Evolutionary conservation across 2,888 invertebrate species (phyloP), one percentile per base, ranked within the genome.

Genomic region (Eristalis pertinax): DNA sequence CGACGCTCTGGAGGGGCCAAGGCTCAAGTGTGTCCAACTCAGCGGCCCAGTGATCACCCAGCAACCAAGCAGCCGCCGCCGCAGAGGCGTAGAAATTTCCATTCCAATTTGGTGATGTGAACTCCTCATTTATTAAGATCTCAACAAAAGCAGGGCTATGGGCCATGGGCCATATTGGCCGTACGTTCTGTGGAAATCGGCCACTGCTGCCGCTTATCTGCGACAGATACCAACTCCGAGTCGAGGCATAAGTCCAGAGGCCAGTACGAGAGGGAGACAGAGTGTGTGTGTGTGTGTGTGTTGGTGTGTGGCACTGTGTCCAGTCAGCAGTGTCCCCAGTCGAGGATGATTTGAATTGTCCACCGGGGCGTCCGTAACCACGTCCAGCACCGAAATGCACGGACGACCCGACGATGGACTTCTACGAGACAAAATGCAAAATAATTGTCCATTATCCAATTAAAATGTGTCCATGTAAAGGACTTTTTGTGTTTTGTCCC

Each of bases 361-460:
- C 73, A 69, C 62, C 62, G n/a, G 43, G 74, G 74, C 65, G 68
- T 69, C 74, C 78, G 38, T 41, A 24, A 19, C 77, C 82, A 26
- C 43, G 63, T 68, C 19, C 73, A 81, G 50, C 29, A 76, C 65
- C 29, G 32, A 63, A 60, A 50, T 10, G 68, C 38, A 64, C 63
- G 3, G 56, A 35, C 35, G 77, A 63, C 77, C 77, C 32, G 32
- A 83, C 74, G 74, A 73, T 74, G 86, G 84, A 84, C 88, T 81
- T 84, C 77, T 50, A 76, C 84, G 81, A 88, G 89, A 87, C 89
- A 89, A 89, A 89, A 90, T 89, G 89, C 89, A 89, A 89, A 89
- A 89, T 89, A 89, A 90, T 89, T 90, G 89, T 89, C 89, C 88
- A 90, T 90, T 90, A 89, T 89, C 90, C 90, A 90, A 90, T 90